Conservation (phyloP, 2,888 invertebrate genomes). For the Augochlorella aurata region DNA sequence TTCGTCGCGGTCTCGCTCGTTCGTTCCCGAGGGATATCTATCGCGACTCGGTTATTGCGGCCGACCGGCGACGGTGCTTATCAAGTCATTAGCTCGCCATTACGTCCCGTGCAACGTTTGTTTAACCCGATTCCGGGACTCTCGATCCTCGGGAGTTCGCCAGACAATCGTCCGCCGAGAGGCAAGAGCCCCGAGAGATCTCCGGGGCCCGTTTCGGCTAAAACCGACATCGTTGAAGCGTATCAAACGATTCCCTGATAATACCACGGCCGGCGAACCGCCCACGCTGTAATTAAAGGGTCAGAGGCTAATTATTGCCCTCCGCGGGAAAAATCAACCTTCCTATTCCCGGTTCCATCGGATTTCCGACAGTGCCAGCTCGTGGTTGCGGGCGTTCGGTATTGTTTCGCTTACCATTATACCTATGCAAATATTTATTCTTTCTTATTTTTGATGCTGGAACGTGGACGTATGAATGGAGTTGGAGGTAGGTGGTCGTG, state of each 20-base stretch:
- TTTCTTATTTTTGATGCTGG: not conserved
- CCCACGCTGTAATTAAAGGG: conserved; percentile 55
- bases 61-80: conserved; percentile 64
- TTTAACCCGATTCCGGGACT: conserved; percentile 63
- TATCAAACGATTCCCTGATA: conserved; percentile 49
- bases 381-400: not conserved
- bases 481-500: too few relatives aligned
- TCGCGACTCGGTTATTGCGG: conserved; percentile 49
- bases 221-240: conserved; percentile 43
- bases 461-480: too few relatives aligned
- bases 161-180: conserved; percentile 39
- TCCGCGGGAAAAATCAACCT: conserved; percentile 41
- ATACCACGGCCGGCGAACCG: conserved; percentile 28
- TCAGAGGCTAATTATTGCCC: conserved; percentile 49
- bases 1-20: not conserved
- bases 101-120: conserved; percentile 65
- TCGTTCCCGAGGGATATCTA: conserved; percentile 49
- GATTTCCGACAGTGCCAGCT: not conserved
- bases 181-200: conserved; percentile 17
- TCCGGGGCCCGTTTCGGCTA: conserved; percentile 32
- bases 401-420: not conserved
- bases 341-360: not conserved
- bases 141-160: conserved; percentile 34
- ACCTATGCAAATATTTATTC: not conserved
- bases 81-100: conserved; percentile 72